phyloP scores from a whole-genome alignment of 2,888 invertebrate genomes.

The Habrosyne pyritoides region DNA sequence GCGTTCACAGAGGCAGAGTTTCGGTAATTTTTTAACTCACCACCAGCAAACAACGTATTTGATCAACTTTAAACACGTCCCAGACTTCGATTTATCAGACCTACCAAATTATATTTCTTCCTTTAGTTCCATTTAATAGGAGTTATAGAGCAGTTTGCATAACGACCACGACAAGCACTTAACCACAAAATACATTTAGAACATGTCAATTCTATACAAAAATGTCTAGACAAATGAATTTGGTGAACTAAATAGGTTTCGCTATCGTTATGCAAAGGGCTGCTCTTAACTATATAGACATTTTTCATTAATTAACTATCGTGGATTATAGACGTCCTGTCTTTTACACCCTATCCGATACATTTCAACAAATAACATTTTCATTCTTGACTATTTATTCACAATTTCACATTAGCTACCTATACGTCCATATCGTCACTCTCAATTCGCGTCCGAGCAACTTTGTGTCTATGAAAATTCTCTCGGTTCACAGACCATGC shows the following conservation, averaged over 20 bases:
- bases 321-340: conserved; percentile 61
- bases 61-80: background rate
- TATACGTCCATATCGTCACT: conserved; percentile 63
- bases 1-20: background rate
- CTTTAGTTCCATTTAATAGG: conserved; percentile 43
- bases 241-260: too few species aligned
- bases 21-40: background rate
- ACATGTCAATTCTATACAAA: too few species aligned
- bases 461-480: conserved; percentile 48
- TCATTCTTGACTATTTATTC: conserved; percentile 65
- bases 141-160: conserved; percentile 35
- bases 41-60: background rate
- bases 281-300: conserved; percentile 3
- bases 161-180: background rate
- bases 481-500: conserved; percentile 51
- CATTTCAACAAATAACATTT: conserved; percentile 77
- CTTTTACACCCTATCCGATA: conserved; percentile 64
- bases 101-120: conserved; percentile 56
- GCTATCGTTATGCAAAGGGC: too few species aligned
- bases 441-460: conserved; percentile 49
- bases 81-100: conserved; percentile 4
- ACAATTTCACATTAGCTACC: conserved; percentile 76
- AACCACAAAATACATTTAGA: too few species aligned
- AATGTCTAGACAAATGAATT: too few species aligned
- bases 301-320: conserved; percentile 32